Percentiles rank a stretch among this genome's conserved stretches.
Conservation (phyloP, 2,888 invertebrate species). For the Dorcus hopei region DNA sequence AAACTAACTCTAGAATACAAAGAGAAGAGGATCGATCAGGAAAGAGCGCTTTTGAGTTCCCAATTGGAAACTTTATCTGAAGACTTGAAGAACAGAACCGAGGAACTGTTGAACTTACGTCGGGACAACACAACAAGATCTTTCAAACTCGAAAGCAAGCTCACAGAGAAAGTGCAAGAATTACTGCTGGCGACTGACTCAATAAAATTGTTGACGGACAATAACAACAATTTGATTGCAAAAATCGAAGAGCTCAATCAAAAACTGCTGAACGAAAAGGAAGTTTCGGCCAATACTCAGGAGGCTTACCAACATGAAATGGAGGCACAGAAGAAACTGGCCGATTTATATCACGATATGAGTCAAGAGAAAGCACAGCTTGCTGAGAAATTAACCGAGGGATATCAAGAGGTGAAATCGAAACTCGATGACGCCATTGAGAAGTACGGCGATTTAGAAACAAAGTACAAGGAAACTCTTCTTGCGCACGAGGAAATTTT, state of each 20-base stretch:
- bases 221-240: slow-evolving; percentile 64
- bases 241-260: slow-evolving; percentile 68
- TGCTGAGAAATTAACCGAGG: slow-evolving; percentile 72
- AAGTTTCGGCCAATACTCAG: slow-evolving; percentile 58
- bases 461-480: slow-evolving; percentile 63
- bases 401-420: slow-evolving; percentile 35
- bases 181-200: slow-evolving; percentile 68
- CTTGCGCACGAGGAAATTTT: slow-evolving; percentile 63
- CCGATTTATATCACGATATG: slow-evolving; percentile 79
- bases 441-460: slow-evolving; percentile 77
- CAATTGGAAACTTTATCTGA: slow-evolving; percentile 76
- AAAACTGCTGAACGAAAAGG: slow-evolving; percentile 70
- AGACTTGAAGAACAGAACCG: slow-evolving; percentile 74
- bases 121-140: slow-evolving; percentile 67
- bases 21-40: slow-evolving; percentile 82
- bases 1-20: slow-evolving; percentile 76
- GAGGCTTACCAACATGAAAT: slow-evolving; percentile 79
- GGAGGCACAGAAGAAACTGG: slow-evolving; percentile 78
- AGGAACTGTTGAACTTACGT: slow-evolving; percentile 73
- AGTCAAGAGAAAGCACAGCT: slow-evolving; percentile 75
- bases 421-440: slow-evolving; percentile 72
- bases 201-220: slow-evolving; percentile 65
- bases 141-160: slow-evolving; percentile 69
- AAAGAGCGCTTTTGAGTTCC: slow-evolving; percentile 69
- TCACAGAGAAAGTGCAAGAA: slow-evolving; percentile 79